Conservation (phyloP, 2,113 vertebrate species). For the Lepus timidus region DNA sequence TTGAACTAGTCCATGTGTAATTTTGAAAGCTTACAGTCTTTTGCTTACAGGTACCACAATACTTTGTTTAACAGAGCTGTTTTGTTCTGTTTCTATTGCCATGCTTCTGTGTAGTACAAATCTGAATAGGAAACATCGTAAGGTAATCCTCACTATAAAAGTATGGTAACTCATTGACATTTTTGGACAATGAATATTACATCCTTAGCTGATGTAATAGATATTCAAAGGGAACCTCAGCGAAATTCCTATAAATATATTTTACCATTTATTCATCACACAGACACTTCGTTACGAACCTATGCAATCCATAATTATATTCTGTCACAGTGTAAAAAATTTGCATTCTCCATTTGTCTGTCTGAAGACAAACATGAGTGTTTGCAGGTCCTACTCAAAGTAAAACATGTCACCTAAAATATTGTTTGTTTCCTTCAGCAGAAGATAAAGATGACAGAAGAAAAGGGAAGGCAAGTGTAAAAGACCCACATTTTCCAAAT, state of each 20-base stretch:
- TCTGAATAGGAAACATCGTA: slow-evolving; percentile 98
- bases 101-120: slow-evolving; percentile 98
- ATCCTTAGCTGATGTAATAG: slow-evolving; percentile 93
- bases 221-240: slow-evolving; percentile 83
- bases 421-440: slow-evolving; percentile 83
- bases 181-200: slow-evolving; percentile 90
- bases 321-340: slow-evolving; percentile 90
- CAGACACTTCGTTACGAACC: slow-evolving; percentile 87
- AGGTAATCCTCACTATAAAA: slow-evolving; percentile 95
- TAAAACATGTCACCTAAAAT: slow-evolving; percentile 69
- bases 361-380: slow-evolving; percentile 87
- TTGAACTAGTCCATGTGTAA: slow-evolving; percentile 62
- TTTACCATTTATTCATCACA: slow-evolving; percentile 89
- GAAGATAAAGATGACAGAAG: slow-evolving; percentile 74
- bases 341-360: slow-evolving; percentile 95
- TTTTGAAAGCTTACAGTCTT: slow-evolving; percentile 84
- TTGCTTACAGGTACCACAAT: slow-evolving; percentile 85
- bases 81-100: slow-evolving; percentile 97
- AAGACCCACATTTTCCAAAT: slow-evolving; percentile 66
- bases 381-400: not conserved
- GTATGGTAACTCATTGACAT: slow-evolving; percentile 93
- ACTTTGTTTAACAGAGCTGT: slow-evolving; percentile 95
- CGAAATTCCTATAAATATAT: slow-evolving; percentile 85
- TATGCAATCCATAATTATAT: slow-evolving; percentile 90
- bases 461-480: slow-evolving; percentile 67